Evolutionary conservation across 2,113 vertebrate species (phyloP), one percentile per base, ranked within the genome.

Genomic region (Ailuropoda melanoleuca): DNA sequence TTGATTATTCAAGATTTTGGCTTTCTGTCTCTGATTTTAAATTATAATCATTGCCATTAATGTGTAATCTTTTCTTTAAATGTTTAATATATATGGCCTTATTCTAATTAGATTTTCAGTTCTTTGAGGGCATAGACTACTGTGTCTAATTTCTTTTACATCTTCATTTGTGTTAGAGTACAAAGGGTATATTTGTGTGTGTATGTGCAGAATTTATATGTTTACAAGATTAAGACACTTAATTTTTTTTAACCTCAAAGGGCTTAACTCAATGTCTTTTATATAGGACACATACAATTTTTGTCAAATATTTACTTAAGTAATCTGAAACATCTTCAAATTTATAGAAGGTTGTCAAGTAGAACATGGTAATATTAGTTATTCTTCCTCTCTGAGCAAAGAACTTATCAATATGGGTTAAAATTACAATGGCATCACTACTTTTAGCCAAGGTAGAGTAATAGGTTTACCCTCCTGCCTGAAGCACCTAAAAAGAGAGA

Each of bases 241-340:
- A 17, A 29, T 70, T 70, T 90, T 78, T 74, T n/a, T 56, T 34
- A 94, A 66, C n/a, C 31, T 93, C 37, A 60, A 78, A 62, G 43
- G 37, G 48, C 19, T 93, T 89, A 90, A 74, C 6, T 18, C 70
- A 93, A 17, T 93, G 26, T 97, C 18, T 93, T 70, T 89, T 93
- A 87, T 37, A 74, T 81, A 34, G 39, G 74, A 0, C 13, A 31
- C 12, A 74, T 91, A 93, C 1, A 58, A 6, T 85, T 91, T 82
- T 96, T 87, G 34, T 43, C 19, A 26, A 93, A 72, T 78, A 77
- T 78, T 83, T 90, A 78, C 58, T n/a, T 77, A 75, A 77, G 55
- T 95, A 91, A 96, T n/a, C 60, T 83, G 31, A 93, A 93, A 97
- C 55, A n/a, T 93, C 37, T 90, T 91, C 43, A 95, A 55, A 66